Evolutionary conservation across 2,113 vertebrate species (phyloP).

Genomic region (Heteronetta atricapilla): DNA sequence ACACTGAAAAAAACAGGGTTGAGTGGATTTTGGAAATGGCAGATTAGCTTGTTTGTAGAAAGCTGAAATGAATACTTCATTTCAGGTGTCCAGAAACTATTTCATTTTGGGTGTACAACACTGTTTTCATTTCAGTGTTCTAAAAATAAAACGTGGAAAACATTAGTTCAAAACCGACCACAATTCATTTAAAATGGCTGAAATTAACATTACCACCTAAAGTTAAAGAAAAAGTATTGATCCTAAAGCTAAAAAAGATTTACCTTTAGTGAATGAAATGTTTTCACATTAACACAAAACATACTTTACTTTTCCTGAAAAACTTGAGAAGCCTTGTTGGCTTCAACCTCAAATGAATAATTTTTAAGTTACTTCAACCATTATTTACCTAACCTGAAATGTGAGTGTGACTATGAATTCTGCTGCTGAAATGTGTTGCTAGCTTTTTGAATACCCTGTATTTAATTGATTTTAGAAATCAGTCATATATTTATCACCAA

Average conservation of each 20-base stretch:
- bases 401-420: background rate
- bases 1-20: background rate
- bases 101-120: background rate
- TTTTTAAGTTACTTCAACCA: background rate
- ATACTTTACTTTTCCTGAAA: background rate
- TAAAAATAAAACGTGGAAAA: background rate
- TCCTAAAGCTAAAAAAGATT: background rate
- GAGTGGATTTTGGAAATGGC: background rate
- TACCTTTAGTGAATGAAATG: background rate
- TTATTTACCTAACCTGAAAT: background rate
- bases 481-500: background rate
- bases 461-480: conserved; percentile 12
- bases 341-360: background rate
- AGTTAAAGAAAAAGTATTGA: background rate
- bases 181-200: background rate
- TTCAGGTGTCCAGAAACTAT: background rate
- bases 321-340: background rate
- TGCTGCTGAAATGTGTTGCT: background rate
- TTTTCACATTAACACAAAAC: background rate
- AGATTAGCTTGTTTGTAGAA: background rate
- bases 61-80: background rate
- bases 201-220: background rate
- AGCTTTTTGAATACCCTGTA: background rate
- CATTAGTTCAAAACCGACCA: background rate
- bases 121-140: background rate